These are phyloP conservation scores for Laticauda laticaudata DNA, from an alignment of 2,113 vertebrate genomes.

Conservation along the genomic window DNA sequence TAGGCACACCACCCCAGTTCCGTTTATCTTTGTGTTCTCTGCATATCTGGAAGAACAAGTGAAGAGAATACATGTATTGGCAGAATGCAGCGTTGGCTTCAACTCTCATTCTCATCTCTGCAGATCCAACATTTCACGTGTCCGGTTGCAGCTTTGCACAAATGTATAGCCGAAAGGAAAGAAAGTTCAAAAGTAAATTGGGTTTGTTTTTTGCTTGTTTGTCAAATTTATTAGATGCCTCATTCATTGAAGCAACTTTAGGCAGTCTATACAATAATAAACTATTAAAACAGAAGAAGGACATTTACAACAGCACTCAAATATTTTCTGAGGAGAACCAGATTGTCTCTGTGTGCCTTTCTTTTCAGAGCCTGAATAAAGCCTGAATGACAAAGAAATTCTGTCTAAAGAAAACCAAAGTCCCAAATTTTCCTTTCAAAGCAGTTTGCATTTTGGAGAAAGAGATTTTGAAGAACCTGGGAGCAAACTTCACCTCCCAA, in stretches of 20 bases:
- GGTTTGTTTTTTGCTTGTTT: slow-evolving; percentile 11
- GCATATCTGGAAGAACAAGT: neutral
- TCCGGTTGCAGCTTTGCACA: neutral
- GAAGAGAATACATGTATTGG: neutral
- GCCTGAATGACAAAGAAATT: slow-evolving; percentile 27
- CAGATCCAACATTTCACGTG: neutral
- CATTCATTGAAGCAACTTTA: neutral
- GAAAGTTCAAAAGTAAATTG: slow-evolving; percentile 50
- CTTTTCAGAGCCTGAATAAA: slow-evolving; percentile 32
- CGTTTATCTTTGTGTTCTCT: neutral
- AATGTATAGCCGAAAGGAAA: slow-evolving; percentile 47
- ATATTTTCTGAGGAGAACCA: slow-evolving; percentile 46
- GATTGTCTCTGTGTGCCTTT: slow-evolving; percentile 16
- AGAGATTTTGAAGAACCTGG: neutral
- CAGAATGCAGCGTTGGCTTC: neutral
- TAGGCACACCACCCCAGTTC: neutral
- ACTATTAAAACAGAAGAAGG: neutral
- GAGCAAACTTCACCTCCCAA: slow-evolving; percentile 20
- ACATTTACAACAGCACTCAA: neutral
- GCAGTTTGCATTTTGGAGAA: slow-evolving; percentile 5
- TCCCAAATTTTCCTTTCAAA: slow-evolving; percentile 18
- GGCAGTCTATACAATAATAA: neutral
- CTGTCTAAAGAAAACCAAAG: slow-evolving; percentile 43
- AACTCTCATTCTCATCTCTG: neutral
- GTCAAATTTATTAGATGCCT: neutral